Base-by-base conservation (phyloP, 2,113 vertebrate genomes). In the Anguilla japonica region DNA sequence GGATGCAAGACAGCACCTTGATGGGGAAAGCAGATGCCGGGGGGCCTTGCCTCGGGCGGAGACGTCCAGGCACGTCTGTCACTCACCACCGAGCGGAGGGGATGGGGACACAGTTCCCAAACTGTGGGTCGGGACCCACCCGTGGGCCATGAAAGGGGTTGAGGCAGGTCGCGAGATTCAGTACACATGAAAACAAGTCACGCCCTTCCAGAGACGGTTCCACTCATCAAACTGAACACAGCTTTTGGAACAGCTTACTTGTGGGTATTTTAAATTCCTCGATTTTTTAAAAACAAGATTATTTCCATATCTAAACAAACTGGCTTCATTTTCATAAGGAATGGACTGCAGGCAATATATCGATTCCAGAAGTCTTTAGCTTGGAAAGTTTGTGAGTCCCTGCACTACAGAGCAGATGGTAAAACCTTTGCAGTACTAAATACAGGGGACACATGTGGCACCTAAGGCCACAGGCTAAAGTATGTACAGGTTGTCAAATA, bases 21-120 rank as follows among this genome's bases (percentile, higher is more conserved):
- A 94, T 91, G 88, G 89, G 90, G 92, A 90, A 83, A 92, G 84
- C 92, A 94, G 90, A 93, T 91, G 89, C 85, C 26, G 41, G 50
- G 84, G 80, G 57, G 50, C 29, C 71, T 50, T 75, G 86, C 43
- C 4, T 81, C n/a, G 0, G 2, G 78, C 78, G 57, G 29, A 67
- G 60, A 53, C 78, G 46, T 34, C n/a, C 15, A 63, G 41, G 79
- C 85, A 81, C 26, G 56, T 41, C 79, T 40, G 78, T 86, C 78
- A 81, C 53, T 75, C 71, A 75, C n/a, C 71, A 75, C 79, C 60
- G 3, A 20, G 9, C 26, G 60, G 60, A 26, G 57, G 39, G 85
- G 39, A n/a, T 41, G 26, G 20, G 40, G 57, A 53, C 15, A 50
- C 39, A 46, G 78, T 43, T n/a, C 71, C 78, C 41, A 85, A 29